These are phyloP conservation scores for Lanius collurio DNA, from an alignment of 2,113 vertebrate species.

Conservation along the genomic window DNA sequence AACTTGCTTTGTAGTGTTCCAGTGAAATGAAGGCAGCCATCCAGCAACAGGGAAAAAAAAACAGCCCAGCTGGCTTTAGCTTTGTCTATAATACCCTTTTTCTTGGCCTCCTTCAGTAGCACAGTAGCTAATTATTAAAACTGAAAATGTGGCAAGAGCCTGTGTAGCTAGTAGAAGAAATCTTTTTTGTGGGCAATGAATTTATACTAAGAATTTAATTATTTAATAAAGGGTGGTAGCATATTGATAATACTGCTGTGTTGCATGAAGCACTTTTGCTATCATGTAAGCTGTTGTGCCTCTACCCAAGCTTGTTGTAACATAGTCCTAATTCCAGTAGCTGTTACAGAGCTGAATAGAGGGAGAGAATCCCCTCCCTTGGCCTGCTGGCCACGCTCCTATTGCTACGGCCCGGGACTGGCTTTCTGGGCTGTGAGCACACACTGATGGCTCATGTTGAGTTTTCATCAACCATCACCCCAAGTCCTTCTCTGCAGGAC, in stretches of 20 bases:
- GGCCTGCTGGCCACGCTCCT: not conserved
- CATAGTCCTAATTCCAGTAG: not conserved
- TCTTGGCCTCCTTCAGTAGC: slow-evolving; percentile 70
- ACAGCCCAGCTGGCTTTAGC: slow-evolving; percentile 72
- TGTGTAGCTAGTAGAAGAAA: slow-evolving; percentile 72
- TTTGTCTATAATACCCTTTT: slow-evolving; percentile 62
- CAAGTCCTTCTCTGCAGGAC: not conserved
- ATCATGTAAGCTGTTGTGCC: not conserved
- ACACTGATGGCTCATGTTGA: not conserved
- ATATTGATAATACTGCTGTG: slow-evolving; percentile 8
- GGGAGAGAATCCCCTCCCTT: not conserved
- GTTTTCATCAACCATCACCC: not conserved
- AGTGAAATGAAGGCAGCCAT: slow-evolving; percentile 77
- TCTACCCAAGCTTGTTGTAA: not conserved
- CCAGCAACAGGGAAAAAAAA: slow-evolving; percentile 62
- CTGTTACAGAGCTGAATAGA: not conserved
- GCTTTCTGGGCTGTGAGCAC: not conserved
- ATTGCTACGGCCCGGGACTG: not conserved
- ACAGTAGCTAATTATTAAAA: slow-evolving; percentile 72
- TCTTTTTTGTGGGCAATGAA: slow-evolving; percentile 83
- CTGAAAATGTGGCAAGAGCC: slow-evolving; percentile 47
- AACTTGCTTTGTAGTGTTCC: slow-evolving; percentile 78
- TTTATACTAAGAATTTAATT: slow-evolving; percentile 15
- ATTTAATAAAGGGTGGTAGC: slow-evolving; percentile 20
- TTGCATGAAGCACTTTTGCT: not conserved